Evolutionary conservation across 2,113 vertebrate species (phyloP).

Genomic region (Aptenodytes forsteri): DNA sequence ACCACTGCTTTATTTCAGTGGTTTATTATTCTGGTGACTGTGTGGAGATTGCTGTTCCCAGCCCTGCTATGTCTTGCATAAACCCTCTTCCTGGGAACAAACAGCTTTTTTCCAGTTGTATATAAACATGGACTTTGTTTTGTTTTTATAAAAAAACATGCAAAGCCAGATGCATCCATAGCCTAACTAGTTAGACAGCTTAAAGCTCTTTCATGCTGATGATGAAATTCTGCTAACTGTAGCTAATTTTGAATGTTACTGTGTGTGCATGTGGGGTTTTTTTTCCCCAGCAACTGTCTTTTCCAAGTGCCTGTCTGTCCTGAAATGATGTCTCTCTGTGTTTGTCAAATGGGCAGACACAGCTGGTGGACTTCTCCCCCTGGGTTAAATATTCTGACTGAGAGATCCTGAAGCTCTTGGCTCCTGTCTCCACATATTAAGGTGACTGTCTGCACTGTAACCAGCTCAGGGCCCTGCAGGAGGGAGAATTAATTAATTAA

Average conservation of each 20-base stretch:
- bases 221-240: not conserved
- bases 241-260: not conserved
- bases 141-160: not conserved
- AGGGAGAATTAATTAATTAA: constrained; percentile 5
- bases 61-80: not conserved
- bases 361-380: constrained; percentile 40
- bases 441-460: not conserved
- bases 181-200: not conserved
- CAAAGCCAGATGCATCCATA: not conserved
- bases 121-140: not conserved
- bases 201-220: not conserved
- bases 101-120: not conserved
- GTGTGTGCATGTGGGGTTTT: too few species aligned
- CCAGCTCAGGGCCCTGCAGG: not conserved
- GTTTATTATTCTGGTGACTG: not conserved
- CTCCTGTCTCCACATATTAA: not conserved
- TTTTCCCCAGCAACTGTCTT: not conserved
- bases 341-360: not conserved
- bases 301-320: not conserved
- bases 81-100: not conserved
- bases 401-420: not conserved
- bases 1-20: not conserved
- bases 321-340: not conserved
- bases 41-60: not conserved
- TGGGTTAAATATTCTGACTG: not conserved